These are phyloP conservation scores for Idaea dimidiata DNA, from an alignment of 2,888 invertebrate species.

Conservation along the genomic window DNA sequence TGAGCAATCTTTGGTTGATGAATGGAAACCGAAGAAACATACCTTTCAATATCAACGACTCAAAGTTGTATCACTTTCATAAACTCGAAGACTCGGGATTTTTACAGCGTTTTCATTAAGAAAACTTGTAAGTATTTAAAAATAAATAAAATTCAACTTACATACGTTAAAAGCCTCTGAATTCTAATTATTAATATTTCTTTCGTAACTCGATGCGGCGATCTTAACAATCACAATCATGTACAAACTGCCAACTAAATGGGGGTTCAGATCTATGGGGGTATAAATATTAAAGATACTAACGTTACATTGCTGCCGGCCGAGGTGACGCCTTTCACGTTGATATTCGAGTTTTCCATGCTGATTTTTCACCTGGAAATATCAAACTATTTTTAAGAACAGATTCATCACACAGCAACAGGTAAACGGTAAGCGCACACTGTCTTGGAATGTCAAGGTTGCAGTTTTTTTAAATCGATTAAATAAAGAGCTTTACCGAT, in stretches of 20 bases:
- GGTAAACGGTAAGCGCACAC: no score
- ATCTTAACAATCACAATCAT: neutral
- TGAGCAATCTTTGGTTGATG: slow-evolving; percentile 30
- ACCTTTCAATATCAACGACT: slow-evolving; percentile 1
- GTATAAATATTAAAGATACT: slow-evolving; percentile 34
- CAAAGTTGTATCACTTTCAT: slow-evolving; percentile 12
- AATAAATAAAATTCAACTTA: slow-evolving; percentile 31
- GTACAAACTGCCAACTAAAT: neutral
- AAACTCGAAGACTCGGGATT: slow-evolving; percentile 25
- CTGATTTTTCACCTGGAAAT: slow-evolving; percentile 70
- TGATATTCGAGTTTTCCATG: slow-evolving; percentile 79
- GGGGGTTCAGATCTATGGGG: slow-evolving; percentile 60
- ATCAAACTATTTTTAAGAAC: slow-evolving; percentile 4
- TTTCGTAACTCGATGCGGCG: slow-evolving; percentile 25
- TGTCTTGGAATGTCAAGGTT: no score
- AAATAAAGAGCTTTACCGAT: no score
- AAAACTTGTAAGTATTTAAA: slow-evolving; percentile 28
- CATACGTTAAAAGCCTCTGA: slow-evolving; percentile 31
- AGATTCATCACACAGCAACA: neutral
- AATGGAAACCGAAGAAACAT: slow-evolving; percentile 22
- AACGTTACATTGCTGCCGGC: neutral
- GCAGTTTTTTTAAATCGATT: no score
- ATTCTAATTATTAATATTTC: slow-evolving; percentile 7
- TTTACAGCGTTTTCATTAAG: slow-evolving; percentile 13
- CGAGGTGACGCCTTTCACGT: slow-evolving; percentile 48